A percentile compares a stretch with the other conserved stretches of the same genome.
phyloP scores from a whole-genome alignment of 1,140 invertebrate genomes.

The Solen grandis region DNA sequence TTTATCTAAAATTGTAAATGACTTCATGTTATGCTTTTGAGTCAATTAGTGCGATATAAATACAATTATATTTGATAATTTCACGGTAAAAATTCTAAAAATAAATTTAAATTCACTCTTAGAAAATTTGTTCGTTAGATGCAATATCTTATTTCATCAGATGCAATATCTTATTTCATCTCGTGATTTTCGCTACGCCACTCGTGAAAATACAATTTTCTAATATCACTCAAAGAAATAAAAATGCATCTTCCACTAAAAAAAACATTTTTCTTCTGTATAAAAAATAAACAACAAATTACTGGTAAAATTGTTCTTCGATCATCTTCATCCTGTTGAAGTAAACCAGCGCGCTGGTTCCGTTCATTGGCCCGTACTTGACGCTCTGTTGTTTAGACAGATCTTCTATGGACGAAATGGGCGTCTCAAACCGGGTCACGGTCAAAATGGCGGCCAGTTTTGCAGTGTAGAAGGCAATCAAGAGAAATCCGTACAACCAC shows the following conservation, averaged over 20 bases:
- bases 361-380: slow-evolving; percentile 92
- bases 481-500: slow-evolving; percentile 99
- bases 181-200: no score
- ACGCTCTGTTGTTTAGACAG: slow-evolving; percentile 96
- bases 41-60: no score
- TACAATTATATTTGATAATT: no score
- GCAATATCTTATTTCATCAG: no score
- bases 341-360: slow-evolving; percentile 93
- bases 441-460: slow-evolving; percentile 97
- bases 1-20: no score
- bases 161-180: no score
- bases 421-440: slow-evolving; percentile 91
- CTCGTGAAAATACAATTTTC: no score
- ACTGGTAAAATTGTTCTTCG: slow-evolving; percentile 97
- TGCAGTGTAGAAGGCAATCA: slow-evolving; percentile 98
- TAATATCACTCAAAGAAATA: not conserved
- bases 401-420: slow-evolving; percentile 95
- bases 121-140: no score
- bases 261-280: no score
- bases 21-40: no score
- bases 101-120: no score
- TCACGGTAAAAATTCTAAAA: no score
- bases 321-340: slow-evolving; percentile 98
- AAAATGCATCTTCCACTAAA: not conserved
- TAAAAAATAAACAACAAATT: slow-evolving; percentile 28